These are phyloP conservation scores for Decapterus maruadsi DNA, from an alignment of 2,797 vertebrate genomes.

Conservation along the genomic window DNA sequence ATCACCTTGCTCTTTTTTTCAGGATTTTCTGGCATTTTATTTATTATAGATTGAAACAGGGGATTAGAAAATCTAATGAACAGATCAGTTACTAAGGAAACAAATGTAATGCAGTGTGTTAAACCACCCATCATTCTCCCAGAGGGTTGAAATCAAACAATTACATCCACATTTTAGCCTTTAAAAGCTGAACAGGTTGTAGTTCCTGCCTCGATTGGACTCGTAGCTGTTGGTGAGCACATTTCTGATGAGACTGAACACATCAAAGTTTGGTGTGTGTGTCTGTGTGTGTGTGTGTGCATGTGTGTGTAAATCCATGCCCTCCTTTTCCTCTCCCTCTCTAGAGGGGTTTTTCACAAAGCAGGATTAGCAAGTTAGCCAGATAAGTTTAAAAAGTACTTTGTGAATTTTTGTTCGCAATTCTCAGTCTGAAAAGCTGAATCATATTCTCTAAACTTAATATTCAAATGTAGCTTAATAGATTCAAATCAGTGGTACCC, in stretches of 20 bases:
- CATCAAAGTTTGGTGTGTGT: slow-evolving; percentile 13
- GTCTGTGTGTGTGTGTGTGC: not conserved
- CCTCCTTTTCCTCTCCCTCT: slow-evolving; percentile 7
- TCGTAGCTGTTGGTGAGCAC: not conserved
- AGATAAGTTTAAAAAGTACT: slow-evolving; percentile 36
- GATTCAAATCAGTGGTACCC: slow-evolving; percentile 16
- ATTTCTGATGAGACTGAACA: slow-evolving; percentile 26
- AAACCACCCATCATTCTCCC: not conserved
- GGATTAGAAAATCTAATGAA: not conserved
- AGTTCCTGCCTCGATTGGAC: not conserved
- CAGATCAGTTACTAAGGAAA: not conserved
- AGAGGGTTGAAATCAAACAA: slow-evolving; percentile 1
- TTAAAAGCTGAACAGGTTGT: not conserved
- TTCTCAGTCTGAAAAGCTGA: slow-evolving; percentile 25
- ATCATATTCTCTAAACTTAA: slow-evolving; percentile 23
- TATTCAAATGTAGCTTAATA: slow-evolving; percentile 36
- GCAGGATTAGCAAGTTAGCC: slow-evolving; percentile 53
- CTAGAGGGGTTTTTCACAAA: slow-evolving; percentile 27
- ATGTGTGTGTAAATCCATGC: slow-evolving; percentile 13
- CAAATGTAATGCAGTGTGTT: not conserved
- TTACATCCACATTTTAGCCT: slow-evolving; percentile 7
- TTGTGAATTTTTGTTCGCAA: slow-evolving; percentile 21
- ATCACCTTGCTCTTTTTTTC: not conserved
- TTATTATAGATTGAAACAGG: not conserved
- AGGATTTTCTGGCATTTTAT: not conserved